Percentiles rank a stretch among this genome's conserved stretches.
phyloP scores from a whole-genome alignment of 2,113 vertebrate species.

The Trogon surrucura region DNA sequence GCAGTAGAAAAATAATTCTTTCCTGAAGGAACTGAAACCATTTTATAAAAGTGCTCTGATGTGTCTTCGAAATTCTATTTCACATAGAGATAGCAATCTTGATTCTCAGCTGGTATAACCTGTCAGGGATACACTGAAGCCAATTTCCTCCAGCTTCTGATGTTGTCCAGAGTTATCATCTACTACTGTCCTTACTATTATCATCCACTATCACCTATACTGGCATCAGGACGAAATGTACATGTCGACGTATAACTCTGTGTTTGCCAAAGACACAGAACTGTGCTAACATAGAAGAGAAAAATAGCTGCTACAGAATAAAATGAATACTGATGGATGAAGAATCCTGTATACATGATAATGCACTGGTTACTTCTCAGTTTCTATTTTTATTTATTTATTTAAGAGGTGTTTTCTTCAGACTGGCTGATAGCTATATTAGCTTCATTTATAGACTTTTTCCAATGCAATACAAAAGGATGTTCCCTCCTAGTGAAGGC shows the following conservation, averaged over 20 bases:
- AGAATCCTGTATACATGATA: not conserved
- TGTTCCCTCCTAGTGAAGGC: not conserved
- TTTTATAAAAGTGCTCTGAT: constrained; percentile 17
- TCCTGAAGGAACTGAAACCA: constrained; percentile 28
- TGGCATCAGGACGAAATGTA: not conserved
- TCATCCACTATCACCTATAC: not conserved
- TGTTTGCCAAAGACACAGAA: not conserved
- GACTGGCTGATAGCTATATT: not conserved
- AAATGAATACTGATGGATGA: fast-evolving
- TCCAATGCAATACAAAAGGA: not conserved
- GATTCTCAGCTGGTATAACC: constrained; percentile 49
- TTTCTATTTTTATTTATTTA: not conserved
- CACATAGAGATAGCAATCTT: constrained; percentile 20
- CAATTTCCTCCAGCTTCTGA: constrained; percentile 41
- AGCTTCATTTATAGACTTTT: not conserved
- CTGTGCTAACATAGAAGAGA: not conserved
- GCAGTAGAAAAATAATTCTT: constrained; percentile 30
- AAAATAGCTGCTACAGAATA: not conserved
- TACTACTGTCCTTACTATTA: not conserved
- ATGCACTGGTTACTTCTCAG: not conserved
- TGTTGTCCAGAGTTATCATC: not conserved
- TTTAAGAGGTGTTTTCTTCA: not conserved
- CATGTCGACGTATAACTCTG: not conserved
- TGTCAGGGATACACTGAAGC: not conserved
- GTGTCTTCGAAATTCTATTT: constrained; percentile 43